phyloP scores from a whole-genome alignment of 2,113 vertebrate genomes.

The Cryptotis parvus region DNA sequence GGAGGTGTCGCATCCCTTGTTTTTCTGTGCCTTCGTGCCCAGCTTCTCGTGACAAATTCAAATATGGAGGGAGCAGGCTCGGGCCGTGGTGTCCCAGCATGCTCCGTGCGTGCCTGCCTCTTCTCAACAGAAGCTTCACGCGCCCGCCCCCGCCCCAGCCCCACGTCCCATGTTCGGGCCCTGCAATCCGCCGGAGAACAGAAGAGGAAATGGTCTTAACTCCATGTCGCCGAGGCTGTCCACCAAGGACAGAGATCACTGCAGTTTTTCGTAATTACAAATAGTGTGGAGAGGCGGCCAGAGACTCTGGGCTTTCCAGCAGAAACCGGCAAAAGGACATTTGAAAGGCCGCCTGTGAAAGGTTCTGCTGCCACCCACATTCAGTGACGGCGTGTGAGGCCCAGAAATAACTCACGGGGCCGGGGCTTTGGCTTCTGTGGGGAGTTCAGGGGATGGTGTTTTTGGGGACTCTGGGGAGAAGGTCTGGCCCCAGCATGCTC shows the following conservation, averaged over 20 bases:
- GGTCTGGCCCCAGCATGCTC: too few species aligned
- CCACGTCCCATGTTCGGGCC: too few species aligned
- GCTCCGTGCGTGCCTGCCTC: too few species aligned
- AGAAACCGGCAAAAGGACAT: background rate
- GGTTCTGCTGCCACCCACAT: background rate
- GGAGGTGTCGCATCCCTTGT: background rate
- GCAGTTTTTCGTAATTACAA: conserved; percentile 63
- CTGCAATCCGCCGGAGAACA: background rate
- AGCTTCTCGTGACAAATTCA: conserved; percentile 29
- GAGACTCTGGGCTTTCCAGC: background rate
- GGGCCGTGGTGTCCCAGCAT: too few species aligned
- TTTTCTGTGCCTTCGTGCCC: background rate
- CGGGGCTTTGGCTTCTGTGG: too few species aligned
- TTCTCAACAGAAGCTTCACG: too few species aligned
- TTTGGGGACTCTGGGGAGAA: too few species aligned
- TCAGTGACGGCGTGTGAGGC: background rate
- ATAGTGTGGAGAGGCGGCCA: background rate
- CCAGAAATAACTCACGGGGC: background rate
- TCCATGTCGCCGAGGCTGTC: background rate
- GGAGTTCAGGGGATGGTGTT: too few species aligned
- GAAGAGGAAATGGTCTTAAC: background rate
- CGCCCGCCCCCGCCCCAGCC: background rate
- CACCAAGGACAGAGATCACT: background rate
- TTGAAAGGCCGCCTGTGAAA: background rate
- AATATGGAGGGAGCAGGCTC: background rate